Base-by-base conservation (phyloP, 2,888 invertebrate species). In the Ophioninae sp. region DNA sequence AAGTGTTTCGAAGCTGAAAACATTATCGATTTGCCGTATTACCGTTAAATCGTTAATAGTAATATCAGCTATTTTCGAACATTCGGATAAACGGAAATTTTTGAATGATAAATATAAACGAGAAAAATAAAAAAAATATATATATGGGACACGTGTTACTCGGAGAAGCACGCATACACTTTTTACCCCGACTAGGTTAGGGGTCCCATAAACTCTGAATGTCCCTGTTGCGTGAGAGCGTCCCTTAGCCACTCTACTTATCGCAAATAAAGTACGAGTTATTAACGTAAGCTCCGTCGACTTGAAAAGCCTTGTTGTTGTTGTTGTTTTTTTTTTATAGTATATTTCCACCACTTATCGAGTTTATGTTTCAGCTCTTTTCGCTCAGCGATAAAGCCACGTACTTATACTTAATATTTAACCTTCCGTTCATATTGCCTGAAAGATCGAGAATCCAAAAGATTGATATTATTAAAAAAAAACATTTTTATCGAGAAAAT, bases 251-350 rank as follows among this genome's bases (percentile, higher is more conserved):
- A 56, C 39, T 56, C 41, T 65, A 76, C 65, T 72, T 70, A 79
- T 79, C 82, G 79, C 79, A 76, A 83, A 81, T 50, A 65, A 76
- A 65, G 37, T 37, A 83, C 61, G 68, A 70, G 65, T n/a, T 65
- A 23, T 67, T 72, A 68, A 72, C 67, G 67, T 6, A n/a, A 17
- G 10, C 20, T 20, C 17, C 10, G 39, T 30, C n/a, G 50, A 69
- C 64, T 37, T n/a, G 30, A 59, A 74, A 74, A 73, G 56, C 67
- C 21, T 39, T 57, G 61, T 82, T 69, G n/a, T n/a, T n/a, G n/a
- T n/a, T n/a, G n/a, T n/a, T 39, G 62, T 62, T 37, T 69, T 30
- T 61, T n/a, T 61, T 13, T 20, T 50, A 39, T 50, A 30, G 17
- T 74, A 23, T 65, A 37, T 30, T 41, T 59, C n/a, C 61, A 23